Base-by-base conservation (phyloP, 2,113 vertebrate species). In the Suncus etruscus region DNA sequence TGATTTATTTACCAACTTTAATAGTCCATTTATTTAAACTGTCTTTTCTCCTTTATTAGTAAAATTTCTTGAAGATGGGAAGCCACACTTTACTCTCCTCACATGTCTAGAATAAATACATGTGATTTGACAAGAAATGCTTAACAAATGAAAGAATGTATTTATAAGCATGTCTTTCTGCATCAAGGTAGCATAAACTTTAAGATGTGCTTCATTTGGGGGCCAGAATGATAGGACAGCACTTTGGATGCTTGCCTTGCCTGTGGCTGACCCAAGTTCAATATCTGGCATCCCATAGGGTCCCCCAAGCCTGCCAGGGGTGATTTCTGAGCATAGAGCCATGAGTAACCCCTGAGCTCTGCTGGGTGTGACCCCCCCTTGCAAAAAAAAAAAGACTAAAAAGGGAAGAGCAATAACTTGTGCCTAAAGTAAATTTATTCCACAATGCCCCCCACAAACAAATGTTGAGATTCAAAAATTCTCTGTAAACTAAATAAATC, bases 401-500 rank as follows among this genome's bases (percentile, higher is more conserved):
- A 50, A 88, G 9, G 16, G 32, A 79, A 73, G 45, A 80, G 72
- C 0, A 54, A 65, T 54, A 51, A 86, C 27, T 11, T 89, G 12
- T 11, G 18, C 16, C 27, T 6, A 68, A 86, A 14, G 22, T 15
- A 87, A 70, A 77, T 51, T 39, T 63, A 88, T 83, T 82, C 70
- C 11, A 89, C 27, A 10, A 92, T 27, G 3, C 22, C n/a, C 16
- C 2, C 31, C 20, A 70, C 45, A 70, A 82, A 58, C 54, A 76
- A 68, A 82, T 50, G 51, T 63, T 24, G 10, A 85, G 20, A 29
- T 61, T 50, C 25, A 69, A 61, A 66, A 51, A 54, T n/a, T 25
- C 79, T 86, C 72, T 86, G 58, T 86, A 63, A 58, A 63, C 31
- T 58, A 68, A 83, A 83, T 47, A 75, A 45, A 80, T 16, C 54